phyloP scores from a whole-genome alignment of 2,797 vertebrate genomes.

The Clarias pachynema region DNA sequence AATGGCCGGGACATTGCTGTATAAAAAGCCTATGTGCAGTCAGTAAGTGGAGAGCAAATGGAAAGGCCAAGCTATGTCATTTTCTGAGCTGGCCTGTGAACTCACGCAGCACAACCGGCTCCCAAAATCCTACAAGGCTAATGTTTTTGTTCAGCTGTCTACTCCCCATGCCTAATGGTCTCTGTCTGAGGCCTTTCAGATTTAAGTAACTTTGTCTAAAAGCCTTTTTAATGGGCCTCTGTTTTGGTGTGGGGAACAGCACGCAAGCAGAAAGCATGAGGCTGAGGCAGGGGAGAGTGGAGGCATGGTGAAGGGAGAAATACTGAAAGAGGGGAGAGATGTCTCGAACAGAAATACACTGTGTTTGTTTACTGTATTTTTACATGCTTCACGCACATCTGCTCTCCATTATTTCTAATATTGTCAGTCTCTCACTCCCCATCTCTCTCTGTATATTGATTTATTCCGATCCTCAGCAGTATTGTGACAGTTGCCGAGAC shows the following conservation, averaged over 20 bases:
- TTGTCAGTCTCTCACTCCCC: constrained; percentile 38
- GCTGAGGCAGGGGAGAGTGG: constrained; percentile 26
- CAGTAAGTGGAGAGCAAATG: constrained; percentile 46
- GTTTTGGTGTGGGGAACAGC: constrained; percentile 51
- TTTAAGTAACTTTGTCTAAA: constrained; percentile 65
- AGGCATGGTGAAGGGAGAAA: constrained; percentile 31
- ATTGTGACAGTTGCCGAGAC: constrained; percentile 44
- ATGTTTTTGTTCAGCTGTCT: constrained; percentile 46
- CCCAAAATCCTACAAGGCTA: constrained; percentile 44
- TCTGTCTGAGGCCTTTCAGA: constrained; percentile 53
- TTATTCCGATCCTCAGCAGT: constrained; percentile 46
- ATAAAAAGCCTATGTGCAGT: constrained; percentile 36
- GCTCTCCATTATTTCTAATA: constrained; percentile 48
- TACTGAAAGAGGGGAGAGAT: constrained; percentile 13
- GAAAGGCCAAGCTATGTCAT: constrained; percentile 50
- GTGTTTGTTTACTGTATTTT: constrained; percentile 48
- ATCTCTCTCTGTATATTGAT: constrained; percentile 45
- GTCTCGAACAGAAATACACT: constrained; percentile 40
- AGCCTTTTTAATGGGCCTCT: constrained; percentile 62
- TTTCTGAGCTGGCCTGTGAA: constrained; percentile 48
- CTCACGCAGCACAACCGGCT: constrained; percentile 30
- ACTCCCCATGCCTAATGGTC: constrained; percentile 46
- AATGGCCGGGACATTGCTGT: constrained; percentile 16
- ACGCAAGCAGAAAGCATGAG: constrained; percentile 37
- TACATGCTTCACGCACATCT: constrained; percentile 43